Conservation (phyloP, 2,888 invertebrate species). For the Acanthococcus lagerstroemiae region DNA sequence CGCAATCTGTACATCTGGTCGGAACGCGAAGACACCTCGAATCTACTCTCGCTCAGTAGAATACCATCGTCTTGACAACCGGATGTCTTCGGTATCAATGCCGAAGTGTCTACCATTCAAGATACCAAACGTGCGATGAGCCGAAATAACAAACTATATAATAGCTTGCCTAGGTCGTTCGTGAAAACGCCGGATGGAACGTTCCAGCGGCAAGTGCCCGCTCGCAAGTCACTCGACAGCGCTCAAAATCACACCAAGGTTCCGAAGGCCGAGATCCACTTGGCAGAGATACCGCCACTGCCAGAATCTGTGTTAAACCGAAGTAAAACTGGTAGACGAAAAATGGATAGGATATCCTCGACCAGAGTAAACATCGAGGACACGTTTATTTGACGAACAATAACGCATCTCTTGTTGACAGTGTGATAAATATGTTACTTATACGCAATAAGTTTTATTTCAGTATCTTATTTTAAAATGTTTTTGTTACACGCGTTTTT, state of each 20-base stretch:
- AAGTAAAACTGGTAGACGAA: slow-evolving; percentile 4
- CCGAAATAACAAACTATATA: slow-evolving; percentile 19
- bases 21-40: slow-evolving; percentile 19
- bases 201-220: slow-evolving; percentile 1
- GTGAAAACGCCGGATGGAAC: background rate
- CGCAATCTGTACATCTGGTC: slow-evolving; percentile 20
- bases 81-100: slow-evolving; percentile 13
- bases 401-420: background rate
- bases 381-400: slow-evolving; percentile 22
- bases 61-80: slow-evolving; percentile 21
- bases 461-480: too few relatives aligned
- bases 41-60: background rate
- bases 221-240: slow-evolving; percentile 15
- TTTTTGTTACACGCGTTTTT: too few relatives aligned
- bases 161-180: slow-evolving; percentile 13
- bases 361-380: slow-evolving; percentile 20
- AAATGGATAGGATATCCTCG: slow-evolving; percentile 9
- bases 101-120: slow-evolving; percentile 26
- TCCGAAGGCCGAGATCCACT: slow-evolving; percentile 7
- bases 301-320: slow-evolving; percentile 18
- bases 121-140: background rate
- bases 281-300: slow-evolving; percentile 15
- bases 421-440: too few relatives aligned
- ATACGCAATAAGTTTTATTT: too few relatives aligned
- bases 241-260: background rate